Evolutionary conservation across 2,888 invertebrate species (phyloP), one percentile per base, ranked within the genome.

Genomic region (Phytoseiulus persimilis): DNA sequence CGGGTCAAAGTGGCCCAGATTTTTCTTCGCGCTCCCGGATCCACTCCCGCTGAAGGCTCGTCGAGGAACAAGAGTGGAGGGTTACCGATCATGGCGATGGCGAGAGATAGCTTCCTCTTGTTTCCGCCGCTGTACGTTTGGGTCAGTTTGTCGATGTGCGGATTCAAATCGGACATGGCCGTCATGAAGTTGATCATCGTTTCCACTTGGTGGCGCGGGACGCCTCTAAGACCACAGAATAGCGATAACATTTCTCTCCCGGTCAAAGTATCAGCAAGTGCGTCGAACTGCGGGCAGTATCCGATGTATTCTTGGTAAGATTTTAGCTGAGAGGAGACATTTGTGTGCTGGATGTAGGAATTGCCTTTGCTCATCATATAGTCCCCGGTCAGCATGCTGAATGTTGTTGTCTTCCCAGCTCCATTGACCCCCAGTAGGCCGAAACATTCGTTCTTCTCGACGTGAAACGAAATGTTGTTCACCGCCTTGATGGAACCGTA

Each of bases 201-300:
- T 0, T 33, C n/a, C 87, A n/a, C 45, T 45, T 32, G 91, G 0
- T 91, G 65, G 83, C 92, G 92, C n/a, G 92, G 92, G 32, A 96
- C 94, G 0, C 96, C 97, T 6, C 96, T 94, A 89, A 97, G 93
- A 28, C 94, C 93, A 0, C 95, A 95, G 93, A 96, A 95, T 90
- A 96, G 93, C 89, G 92, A 93, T 89, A 98, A 93, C 92, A 95
- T 95, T 92, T 97, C 95, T 90, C 94, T 93, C 0, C 96, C 95
- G 14, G 96, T 96, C 92, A 96, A 94, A 91, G 95, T 95, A 90
- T 94, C 94, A 92, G 96, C 95, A 87, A 97, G 93, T 0, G 96
- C 96, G 93, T 96, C 95, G 92, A 95, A 95, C 93, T 98, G 98
- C 0, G 98, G 97, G 92, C 98, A 98, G 93, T 98, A 98, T 33